Evolutionary conservation across 2,888 invertebrate genomes (phyloP), one percentile per base, ranked within the genome.

Genomic region (Eilema sororculum): DNA sequence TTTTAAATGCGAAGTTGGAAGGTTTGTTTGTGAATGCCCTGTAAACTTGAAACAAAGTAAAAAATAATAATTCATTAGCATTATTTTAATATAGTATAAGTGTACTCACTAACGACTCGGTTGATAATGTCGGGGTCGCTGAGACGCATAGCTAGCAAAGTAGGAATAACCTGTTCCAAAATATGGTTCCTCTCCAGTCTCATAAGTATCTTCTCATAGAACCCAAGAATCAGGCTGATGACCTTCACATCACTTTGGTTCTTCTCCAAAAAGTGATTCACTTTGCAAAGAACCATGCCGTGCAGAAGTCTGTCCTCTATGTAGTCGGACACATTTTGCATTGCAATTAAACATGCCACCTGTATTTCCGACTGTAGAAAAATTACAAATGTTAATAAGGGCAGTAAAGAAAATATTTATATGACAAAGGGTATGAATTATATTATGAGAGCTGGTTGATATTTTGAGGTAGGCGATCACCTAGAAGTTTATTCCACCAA

Each of bases 81-180:
- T 12, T 46, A 33, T 30, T 37, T 63, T 56, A 56, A 33, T 6
- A 78, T 65, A 16, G 28, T 57, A 62, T 66, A 67, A 67, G 25
- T 69, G 83, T 95, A 98, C 98, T 98, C 97, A 99, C 99, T 97
- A 93, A 99, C 98, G 90, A 99, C 97, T 90, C 98, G 97, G 89
- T 97, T 96, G 79, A 98, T 97, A 83, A 99, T 97, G 87, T 98
- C 98, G 12, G 99, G 98, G 90, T 99, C 99, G 78, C 97, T 97
- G 65, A 98, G 96, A 76, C 97, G 97, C 83, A 99, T 98, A 82
- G 97, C 97, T 86, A 98, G 97, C 46, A 99, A 96, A 78, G 99
- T 96, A 0, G 99, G 99, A 79, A 99, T 96, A 62, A 99, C 98
- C 85, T 98, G 98, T 84, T 99, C 99, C 83, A 98, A 96, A 72